phyloP scores from a whole-genome alignment of 2,797 vertebrate species.

The Bovichtus variegatus region DNA sequence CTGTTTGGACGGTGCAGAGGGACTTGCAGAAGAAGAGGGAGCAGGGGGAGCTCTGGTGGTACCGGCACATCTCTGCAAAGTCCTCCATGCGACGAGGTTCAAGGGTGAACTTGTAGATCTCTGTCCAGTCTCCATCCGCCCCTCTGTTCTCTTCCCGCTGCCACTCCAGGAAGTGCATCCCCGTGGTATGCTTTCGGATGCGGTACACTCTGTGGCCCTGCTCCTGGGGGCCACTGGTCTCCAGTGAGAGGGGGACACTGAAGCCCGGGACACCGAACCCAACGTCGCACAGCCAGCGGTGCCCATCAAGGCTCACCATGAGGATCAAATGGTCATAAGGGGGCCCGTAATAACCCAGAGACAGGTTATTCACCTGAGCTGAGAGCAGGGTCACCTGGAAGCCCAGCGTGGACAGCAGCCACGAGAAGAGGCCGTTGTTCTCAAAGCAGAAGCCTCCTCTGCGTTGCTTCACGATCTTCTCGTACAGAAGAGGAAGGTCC shows the following conservation, averaged over 20 bases:
- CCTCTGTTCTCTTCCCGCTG: constrained; percentile 51
- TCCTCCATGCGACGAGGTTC: constrained; percentile 72
- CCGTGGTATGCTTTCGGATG: constrained; percentile 42
- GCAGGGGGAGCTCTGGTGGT: constrained; percentile 84
- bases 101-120: constrained; percentile 84
- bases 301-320: constrained; percentile 76
- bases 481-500: constrained; percentile 69
- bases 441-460: constrained; percentile 87
- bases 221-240: constrained; percentile 69
- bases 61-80: constrained; percentile 83
- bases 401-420: constrained; percentile 81
- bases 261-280: constrained; percentile 76
- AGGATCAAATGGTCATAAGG: constrained; percentile 82
- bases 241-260: constrained; percentile 80
- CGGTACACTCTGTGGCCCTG: constrained; percentile 80
- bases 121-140: constrained; percentile 58
- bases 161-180: constrained; percentile 74
- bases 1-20: constrained; percentile 78
- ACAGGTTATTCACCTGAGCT: constrained; percentile 72
- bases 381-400: constrained; percentile 79
- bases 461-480: constrained; percentile 82
- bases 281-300: constrained; percentile 85
- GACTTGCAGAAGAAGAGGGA: constrained; percentile 87
- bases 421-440: constrained; percentile 85
- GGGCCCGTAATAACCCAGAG: constrained; percentile 75